Conservation (phyloP, 2,113 vertebrate species). For the Hyaena hyaena region DNA sequence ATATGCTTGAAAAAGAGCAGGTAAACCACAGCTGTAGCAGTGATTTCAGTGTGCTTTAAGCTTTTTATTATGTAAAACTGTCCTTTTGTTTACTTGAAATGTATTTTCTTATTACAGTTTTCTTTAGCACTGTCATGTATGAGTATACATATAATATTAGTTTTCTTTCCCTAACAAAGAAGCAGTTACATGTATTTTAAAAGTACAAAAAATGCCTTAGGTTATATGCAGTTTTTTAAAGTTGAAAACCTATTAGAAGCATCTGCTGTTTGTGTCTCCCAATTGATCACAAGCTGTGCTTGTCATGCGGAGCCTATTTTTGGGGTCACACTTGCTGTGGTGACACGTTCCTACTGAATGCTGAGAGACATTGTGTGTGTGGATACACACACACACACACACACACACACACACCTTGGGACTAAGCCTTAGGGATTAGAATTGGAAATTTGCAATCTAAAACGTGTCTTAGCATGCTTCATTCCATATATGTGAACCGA, state of each 20-base stretch:
- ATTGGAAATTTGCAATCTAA: background rate
- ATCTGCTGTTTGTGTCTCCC: background rate
- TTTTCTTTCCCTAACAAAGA: background rate
- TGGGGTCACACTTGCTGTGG: background rate
- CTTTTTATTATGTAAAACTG: background rate
- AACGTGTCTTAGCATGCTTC: background rate
- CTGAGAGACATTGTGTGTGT: background rate
- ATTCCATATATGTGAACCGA: background rate
- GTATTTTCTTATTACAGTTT: slow-evolving; percentile 43
- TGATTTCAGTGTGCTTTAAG: background rate
- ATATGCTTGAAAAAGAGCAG: slow-evolving; percentile 99
- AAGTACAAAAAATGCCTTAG: slow-evolving; percentile 14
- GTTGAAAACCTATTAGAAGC: background rate
- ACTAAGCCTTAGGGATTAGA: background rate
- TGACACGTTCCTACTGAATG: background rate
- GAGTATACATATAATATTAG: background rate
- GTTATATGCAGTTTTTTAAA: background rate
- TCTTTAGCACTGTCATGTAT: slow-evolving; percentile 48
- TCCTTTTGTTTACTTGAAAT: slow-evolving; percentile 50
- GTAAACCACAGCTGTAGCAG: slow-evolving; percentile 78
- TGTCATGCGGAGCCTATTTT: background rate
- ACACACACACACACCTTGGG: background rate
- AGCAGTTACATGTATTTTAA: slow-evolving; percentile 34
- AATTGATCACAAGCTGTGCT: background rate
- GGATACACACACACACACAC: background rate